phyloP scores from a whole-genome alignment of 64 coral and sea anemone species.

The Dendrophyllia cribrosa region DNA sequence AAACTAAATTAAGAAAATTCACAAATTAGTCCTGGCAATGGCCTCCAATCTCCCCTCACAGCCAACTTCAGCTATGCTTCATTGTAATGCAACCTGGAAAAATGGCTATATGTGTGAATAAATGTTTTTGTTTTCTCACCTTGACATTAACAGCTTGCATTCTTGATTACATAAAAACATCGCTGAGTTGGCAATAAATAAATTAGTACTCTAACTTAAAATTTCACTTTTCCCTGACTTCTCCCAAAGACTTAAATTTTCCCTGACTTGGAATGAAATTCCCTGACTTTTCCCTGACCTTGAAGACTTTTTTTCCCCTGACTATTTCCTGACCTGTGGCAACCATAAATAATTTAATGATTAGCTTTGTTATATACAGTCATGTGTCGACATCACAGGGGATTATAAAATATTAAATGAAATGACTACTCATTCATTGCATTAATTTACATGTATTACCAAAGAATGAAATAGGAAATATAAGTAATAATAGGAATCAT shows the following conservation, averaged over 20 bases:
- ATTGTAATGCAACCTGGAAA: neutral
- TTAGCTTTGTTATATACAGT: too few relatives aligned
- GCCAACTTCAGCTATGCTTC: neutral
- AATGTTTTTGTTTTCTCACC: neutral
- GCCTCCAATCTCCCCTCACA: too few relatives aligned
- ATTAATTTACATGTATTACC: too few relatives aligned
- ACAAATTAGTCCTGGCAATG: too few relatives aligned
- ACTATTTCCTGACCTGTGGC: conserved; percentile 15
- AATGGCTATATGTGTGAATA: neutral
- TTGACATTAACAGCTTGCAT: neutral
- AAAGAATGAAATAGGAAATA: too few relatives aligned
- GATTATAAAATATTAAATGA: too few relatives aligned
- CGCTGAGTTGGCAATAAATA: conserved; percentile 3
- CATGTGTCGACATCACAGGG: too few relatives aligned
- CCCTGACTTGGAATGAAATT: too few relatives aligned
- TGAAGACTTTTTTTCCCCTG: conserved; percentile 8
- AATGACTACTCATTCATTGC: too few relatives aligned
- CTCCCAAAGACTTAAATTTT: neutral
- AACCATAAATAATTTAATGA: neutral
- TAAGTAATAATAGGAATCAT: too few relatives aligned
- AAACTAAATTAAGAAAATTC: too few relatives aligned
- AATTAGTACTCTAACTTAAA: neutral
- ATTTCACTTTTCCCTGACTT: conserved; percentile 12
- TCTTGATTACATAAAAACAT: neutral
- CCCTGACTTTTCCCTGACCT: conserved; percentile 18